Evolutionary conservation across 1,140 invertebrate species (phyloP), one percentile per base, ranked within the genome.

Genomic region (Diplogasteroides magnus): DNA sequence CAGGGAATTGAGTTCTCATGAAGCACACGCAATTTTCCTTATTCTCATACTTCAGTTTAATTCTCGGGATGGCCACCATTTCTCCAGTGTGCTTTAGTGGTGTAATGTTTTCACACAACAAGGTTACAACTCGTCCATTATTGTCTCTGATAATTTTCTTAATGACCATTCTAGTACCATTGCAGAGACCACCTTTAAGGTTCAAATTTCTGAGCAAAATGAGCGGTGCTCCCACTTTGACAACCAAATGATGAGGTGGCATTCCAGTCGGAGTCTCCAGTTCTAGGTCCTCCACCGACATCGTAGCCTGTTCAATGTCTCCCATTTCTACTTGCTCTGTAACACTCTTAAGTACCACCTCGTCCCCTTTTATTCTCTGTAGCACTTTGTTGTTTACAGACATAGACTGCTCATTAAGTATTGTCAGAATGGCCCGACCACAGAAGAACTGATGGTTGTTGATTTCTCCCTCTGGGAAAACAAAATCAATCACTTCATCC

Each of bases 1-100:
- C 55, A 26, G 85, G 84, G 83, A 87, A 87, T 72, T 88, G 86
- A 0, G 84, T 28, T 60, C 86, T 61, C 6, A 27, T 15, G 28
- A 70, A 70, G 14, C 19, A 3, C 13, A 68, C 6, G 23, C 27
- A 26, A 68, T 68, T 15, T 61, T 3, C 23, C 55, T 27, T 23
- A 68, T 28, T 61, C 26, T 29, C 25, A 68, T 37, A 6, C 19
- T 26, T 13, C 64, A 61, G 13, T 27, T 29, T 71, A 27, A 31
- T 11, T 37, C 19, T 68, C 62, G 29, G 67, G 67, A 13, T 14
- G 19, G 26, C 67, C 67, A n/a, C 11, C 14, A 60, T 55, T 25
- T 19, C 6, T 19, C 68, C 55, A 58, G 57, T 71, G 31, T 29
- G 77, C 37, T 14, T 61, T 37, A 23, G 58, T 32, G 23, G 29